Conservation (phyloP, 1,140 invertebrate genomes). For the Conus ventricosus region DNA sequence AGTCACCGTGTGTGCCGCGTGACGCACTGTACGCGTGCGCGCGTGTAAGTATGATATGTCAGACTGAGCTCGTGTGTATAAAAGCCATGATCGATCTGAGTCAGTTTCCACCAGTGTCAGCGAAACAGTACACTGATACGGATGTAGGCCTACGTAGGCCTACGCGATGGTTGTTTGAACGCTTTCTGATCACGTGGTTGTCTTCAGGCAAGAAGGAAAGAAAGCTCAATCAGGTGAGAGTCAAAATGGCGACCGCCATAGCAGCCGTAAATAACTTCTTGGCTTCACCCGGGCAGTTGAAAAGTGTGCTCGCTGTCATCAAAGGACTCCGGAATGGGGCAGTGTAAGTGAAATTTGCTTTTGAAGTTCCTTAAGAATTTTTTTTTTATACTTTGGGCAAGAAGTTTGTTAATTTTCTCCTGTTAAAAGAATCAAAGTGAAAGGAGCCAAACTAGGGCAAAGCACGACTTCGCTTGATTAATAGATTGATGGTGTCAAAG, state of each 20-base stretch:
- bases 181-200: no score
- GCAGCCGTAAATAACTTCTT: slow-evolving; percentile 56
- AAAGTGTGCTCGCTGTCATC: slow-evolving; percentile 72
- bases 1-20: no score
- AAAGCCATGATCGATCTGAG: no score
- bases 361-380: not conserved
- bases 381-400: not conserved
- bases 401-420: not conserved
- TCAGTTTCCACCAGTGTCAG: no score
- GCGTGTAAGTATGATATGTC: no score
- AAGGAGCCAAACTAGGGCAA: not conserved
- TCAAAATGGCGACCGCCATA: slow-evolving; percentile 56
- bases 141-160: no score
- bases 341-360: slow-evolving; percentile 70
- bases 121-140: no score
- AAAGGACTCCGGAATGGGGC: slow-evolving; percentile 77
- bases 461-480: not conserved
- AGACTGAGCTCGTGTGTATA: no score
- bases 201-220: slow-evolving; percentile 2
- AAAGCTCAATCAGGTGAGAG: slow-evolving; percentile 47
- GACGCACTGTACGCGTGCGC: no score
- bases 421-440: not conserved
- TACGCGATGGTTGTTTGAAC: no score
- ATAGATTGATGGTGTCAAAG: not conserved
- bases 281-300: slow-evolving; percentile 64